Evolutionary conservation across 1,140 invertebrate genomes (phyloP).

Genomic region (Amyelois transitella): DNA sequence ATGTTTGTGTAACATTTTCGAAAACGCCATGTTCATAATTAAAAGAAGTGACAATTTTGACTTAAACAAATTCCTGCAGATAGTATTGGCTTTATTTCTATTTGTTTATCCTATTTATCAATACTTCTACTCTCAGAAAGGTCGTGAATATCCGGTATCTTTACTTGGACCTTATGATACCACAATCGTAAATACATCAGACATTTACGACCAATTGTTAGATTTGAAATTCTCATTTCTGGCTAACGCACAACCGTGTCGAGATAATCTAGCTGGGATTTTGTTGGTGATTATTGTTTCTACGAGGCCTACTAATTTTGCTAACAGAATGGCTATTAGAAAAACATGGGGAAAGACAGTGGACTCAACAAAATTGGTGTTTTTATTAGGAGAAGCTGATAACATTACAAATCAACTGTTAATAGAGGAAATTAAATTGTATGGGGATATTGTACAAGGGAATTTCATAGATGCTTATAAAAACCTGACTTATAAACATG

Average conservation of each 20-base stretch:
- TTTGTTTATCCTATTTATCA: too few relatives aligned
- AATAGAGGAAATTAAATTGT: conserved; percentile 77
- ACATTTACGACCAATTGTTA: conserved; percentile 57
- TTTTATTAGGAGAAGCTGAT: conserved; percentile 79
- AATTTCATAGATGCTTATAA: too few relatives aligned
- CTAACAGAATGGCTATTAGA: conserved; percentile 77
- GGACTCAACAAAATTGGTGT: conserved; percentile 75
- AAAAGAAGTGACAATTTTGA: too few relatives aligned
- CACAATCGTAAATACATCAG: conserved; percentile 12
- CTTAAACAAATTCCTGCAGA: too few relatives aligned
- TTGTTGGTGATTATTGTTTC: conserved; percentile 80
- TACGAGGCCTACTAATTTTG: conserved; percentile 78
- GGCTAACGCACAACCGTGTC: conserved; percentile 74
- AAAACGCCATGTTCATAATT: too few relatives aligned
- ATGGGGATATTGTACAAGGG: too few relatives aligned
- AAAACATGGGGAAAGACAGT: conserved; percentile 79
- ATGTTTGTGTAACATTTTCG: too few relatives aligned
- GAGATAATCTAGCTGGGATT: conserved; percentile 50
- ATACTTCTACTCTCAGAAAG: too few relatives aligned
- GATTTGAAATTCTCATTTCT: conserved; percentile 76
- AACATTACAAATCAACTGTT: conserved; percentile 51
- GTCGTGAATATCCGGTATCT: too few relatives aligned
- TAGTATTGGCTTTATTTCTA: too few relatives aligned
- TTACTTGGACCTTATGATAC: conserved; percentile 23
- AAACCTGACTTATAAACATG: too few relatives aligned